These are phyloP conservation scores for Sarcophaga subvicina DNA, from an alignment of 2,888 invertebrate species.

Conservation along the genomic window DNA sequence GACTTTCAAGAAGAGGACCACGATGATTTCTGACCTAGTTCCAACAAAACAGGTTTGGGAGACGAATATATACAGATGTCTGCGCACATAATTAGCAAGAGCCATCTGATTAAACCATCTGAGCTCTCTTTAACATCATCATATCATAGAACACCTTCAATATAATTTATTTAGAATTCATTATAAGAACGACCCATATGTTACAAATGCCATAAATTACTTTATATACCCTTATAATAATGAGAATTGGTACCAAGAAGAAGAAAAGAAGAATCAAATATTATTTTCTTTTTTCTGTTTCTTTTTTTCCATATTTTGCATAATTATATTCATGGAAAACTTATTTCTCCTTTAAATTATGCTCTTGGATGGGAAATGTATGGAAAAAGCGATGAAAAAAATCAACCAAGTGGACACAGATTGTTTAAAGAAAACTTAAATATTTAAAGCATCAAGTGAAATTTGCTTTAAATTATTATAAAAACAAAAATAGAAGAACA, in stretches of 20 bases:
- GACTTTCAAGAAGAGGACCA: too few relatives aligned
- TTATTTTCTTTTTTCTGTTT: neutral
- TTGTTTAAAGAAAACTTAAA: constrained; percentile 26
- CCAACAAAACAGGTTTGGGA: too few relatives aligned
- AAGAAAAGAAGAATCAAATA: constrained; percentile 8
- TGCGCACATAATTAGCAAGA: too few relatives aligned
- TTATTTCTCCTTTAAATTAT: constrained; percentile 71
- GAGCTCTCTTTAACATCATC: too few relatives aligned
- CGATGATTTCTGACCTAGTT: too few relatives aligned
- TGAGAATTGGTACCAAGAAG: neutral
- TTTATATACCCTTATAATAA: neutral
- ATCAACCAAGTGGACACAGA: constrained; percentile 57
- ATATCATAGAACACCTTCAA: too few relatives aligned
- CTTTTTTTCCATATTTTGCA: constrained; percentile 74
- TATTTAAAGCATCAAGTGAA: constrained; percentile 24
- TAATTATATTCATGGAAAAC: constrained; percentile 80
- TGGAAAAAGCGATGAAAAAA: constrained; percentile 56
- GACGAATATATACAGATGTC: too few relatives aligned
- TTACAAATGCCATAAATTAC: neutral
- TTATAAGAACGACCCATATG: neutral
- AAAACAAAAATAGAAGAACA: neutral
- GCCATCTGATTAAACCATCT: too few relatives aligned
- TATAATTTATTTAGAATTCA: too few relatives aligned
- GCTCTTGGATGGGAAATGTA: constrained; percentile 72
- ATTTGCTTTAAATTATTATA: neutral